A percentile compares a stretch with the other conserved stretches of the same genome.
phyloP scores from a whole-genome alignment of 2,113 vertebrate species.

The Pongo abelii region DNA sequence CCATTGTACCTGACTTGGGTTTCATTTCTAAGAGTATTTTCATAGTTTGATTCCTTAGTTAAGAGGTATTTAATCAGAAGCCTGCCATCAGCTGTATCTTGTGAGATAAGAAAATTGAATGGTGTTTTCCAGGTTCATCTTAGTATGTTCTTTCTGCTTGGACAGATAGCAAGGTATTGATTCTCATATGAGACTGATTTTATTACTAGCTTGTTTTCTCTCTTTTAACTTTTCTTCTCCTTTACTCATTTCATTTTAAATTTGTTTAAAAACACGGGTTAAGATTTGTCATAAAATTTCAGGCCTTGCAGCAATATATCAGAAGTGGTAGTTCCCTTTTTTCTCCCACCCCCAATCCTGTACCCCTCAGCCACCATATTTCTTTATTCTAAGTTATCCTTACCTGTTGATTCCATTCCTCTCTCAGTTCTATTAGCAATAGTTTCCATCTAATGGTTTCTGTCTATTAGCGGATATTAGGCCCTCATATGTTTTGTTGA shows the following conservation, averaged over 20 bases:
- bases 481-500: not conserved
- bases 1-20: not conserved
- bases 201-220: not conserved
- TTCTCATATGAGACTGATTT: not conserved
- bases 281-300: not conserved
- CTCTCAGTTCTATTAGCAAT: not conserved
- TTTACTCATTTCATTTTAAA: not conserved
- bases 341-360: not conserved
- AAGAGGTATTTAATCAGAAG: slow-evolving; percentile 12
- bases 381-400: not conserved
- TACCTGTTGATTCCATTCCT: not conserved
- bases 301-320: not conserved
- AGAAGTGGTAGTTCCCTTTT: not conserved
- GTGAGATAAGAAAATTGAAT: not conserved
- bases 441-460: not conserved
- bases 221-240: not conserved
- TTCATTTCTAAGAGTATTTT: slow-evolving; percentile 16
- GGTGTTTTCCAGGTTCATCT: not conserved
- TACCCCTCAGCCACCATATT: not conserved
- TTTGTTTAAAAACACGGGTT: slow-evolving; percentile 11
- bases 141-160: not conserved
- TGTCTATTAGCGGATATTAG: not conserved
- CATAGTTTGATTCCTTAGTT: not conserved
- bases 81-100: not conserved
- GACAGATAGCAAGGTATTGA: not conserved